Base-by-base conservation (phyloP, 2,113 vertebrate species). In the Anseranas semipalmata region DNA sequence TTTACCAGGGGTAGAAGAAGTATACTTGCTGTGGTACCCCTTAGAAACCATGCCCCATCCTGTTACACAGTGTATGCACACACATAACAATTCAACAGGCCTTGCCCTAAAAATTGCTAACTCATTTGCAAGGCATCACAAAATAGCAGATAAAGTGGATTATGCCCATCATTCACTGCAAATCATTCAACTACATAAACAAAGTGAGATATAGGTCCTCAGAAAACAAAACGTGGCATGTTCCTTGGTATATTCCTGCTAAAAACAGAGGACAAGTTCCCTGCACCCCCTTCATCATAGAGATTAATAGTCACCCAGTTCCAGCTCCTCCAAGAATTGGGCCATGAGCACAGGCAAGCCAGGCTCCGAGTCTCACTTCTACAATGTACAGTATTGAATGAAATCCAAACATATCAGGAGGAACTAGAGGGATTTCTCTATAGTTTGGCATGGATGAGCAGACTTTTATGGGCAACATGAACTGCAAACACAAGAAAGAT, bases 51-150 rank as follows among this genome's bases (percentile, higher is more conserved):
- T 12, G 14, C 2, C 12, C 58, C 5, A 5, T 39, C 13, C n/a
- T 32, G 10, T 72, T 39, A 60, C 10, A 53, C 13, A 53, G 43
- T 2, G 0, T 53, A 33, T 4, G 2, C 2, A 2, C 14, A 77
- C 12, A 52, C 0, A 0, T 6, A 46, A 25, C 17, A 5, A 1
- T 33, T 73, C 41, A 55, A 60, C 25, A 76, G 6, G 6, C 20
- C 19, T 37, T 65, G 55, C 32, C 35, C 52, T 48, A 72, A 82
- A 84, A 87, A 35, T 12, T 62, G 33, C 39, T 52, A 41, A 18
- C 7, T 66, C 14, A 5, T 58, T 90, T 86, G 58, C 55, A 93
- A 39, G 20, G 48, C 53, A 75, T 72, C 41, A 74, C 7, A 20
- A 17, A 53, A 9, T 4, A 77, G 67, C 27, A 79, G 28, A 84